Evolutionary conservation across 2,113 vertebrate species (phyloP), one percentile per base, ranked within the genome.

Genomic region (Erinaceus europaeus): DNA sequence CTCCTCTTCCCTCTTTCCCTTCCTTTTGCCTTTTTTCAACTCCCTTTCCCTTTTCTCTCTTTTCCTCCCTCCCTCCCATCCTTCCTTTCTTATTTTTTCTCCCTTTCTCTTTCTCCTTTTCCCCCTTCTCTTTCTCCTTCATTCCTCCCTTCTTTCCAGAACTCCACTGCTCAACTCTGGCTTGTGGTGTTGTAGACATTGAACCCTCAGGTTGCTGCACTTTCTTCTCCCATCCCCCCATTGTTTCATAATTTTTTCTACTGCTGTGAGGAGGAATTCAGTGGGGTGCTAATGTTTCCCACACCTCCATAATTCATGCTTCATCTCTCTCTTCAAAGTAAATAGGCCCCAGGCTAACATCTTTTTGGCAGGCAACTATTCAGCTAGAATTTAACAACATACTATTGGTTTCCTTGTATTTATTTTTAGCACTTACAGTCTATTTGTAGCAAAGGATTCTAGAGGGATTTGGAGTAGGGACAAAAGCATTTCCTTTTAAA

Each of bases 381-480:
- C 77, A 92, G 46, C 82, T 84, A 88, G 75, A 82, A 74, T 82
- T 57, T 69, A 69, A 65, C 20, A 82, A 44, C 57, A 42, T 69
- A 25, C n/a, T 78, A 29, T 75, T 91, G 48, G 74, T 86, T 83
- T 84, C 42, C 72, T 67, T 73, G 46, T 80, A 84, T 91, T 79
- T 91, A 84, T 90, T 84, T 91, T 84, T 68, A 79, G 68, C 20
- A 46, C 44, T 80, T 67, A 67, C 21, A 57, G 72, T 94, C 69
- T 90, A 84, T 93, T 93, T 91, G 36, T 62, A 62, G 57, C 73
- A 84, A 87, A 50, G 48, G 48, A 50, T 50, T 50, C 48, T 50
- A 17, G 9, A 79, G 62, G 14, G 42, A 81, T 86, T 92, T 91
- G 59, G 36, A 79, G n/a, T 62, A 61, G 48, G 78, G 29, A 44